Evolutionary conservation across 2,113 vertebrate species (phyloP).

Genomic region (Glaucidium brasilianum): DNA sequence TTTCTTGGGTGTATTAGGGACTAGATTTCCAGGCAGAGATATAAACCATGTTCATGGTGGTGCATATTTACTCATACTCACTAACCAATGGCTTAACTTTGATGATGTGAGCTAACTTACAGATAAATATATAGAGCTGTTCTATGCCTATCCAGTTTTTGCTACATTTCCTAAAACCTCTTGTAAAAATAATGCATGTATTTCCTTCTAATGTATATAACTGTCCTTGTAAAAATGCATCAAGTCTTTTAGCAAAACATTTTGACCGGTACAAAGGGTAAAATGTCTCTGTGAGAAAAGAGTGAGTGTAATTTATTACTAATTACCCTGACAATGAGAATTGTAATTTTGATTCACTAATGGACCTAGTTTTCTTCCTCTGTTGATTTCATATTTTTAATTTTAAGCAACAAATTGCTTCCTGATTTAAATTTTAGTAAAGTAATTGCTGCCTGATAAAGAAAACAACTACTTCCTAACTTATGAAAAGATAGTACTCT

Average conservation of each 20-base stretch:
- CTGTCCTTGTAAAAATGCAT: not conserved
- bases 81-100: not conserved
- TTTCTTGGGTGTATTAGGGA: not conserved
- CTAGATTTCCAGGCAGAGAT: accelerated
- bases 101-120: not conserved
- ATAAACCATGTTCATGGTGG: not conserved
- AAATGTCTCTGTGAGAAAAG: not conserved
- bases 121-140: not conserved
- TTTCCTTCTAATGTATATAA: not conserved
- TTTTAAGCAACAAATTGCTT: not conserved
- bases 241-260: not conserved
- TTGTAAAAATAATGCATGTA: not conserved
- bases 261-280: not conserved
- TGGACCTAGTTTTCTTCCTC: not conserved
- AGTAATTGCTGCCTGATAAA: not conserved
- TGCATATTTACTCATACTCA: not conserved
- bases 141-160: not conserved
- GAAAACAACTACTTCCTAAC: not conserved
- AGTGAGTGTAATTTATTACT: not conserved
- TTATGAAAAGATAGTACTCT: not conserved
- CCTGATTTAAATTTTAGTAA: not conserved
- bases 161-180: not conserved
- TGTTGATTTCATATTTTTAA: not conserved
- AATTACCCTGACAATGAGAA: not conserved
- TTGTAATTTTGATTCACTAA: not conserved